phyloP scores from a whole-genome alignment of 2,888 invertebrate species.

The Chrysina gloriosa region DNA sequence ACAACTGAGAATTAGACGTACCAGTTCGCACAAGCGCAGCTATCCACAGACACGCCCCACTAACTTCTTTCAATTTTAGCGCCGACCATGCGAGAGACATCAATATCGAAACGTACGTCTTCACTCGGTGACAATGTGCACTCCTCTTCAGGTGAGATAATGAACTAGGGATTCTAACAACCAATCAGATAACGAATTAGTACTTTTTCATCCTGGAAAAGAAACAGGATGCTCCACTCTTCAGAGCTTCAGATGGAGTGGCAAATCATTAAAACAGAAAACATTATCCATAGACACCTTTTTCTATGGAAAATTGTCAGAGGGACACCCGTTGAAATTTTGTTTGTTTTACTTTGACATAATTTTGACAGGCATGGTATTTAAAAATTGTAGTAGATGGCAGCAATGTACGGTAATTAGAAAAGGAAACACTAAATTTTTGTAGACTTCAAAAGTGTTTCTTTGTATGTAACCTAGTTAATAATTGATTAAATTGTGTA shows the following conservation, averaged over 20 bases:
- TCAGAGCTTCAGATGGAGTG: conserved; percentile 32
- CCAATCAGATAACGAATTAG: conserved; percentile 36
- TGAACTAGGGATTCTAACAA: conserved; percentile 38
- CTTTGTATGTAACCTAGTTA: too few species aligned
- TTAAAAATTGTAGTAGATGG: conserved; percentile 25
- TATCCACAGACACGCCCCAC: conserved; percentile 27
- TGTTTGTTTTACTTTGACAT: conserved; percentile 31
- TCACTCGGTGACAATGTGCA: conserved; percentile 19
- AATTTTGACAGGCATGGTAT: conserved; percentile 31
- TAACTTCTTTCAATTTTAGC: conserved; percentile 12
- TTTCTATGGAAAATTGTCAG: conserved; percentile 17
- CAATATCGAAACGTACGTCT: conserved; percentile 29
- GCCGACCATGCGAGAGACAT: not conserved
- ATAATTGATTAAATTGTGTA: too few species aligned
- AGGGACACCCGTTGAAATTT: conserved; percentile 17
- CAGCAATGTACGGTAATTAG: conserved; percentile 28
- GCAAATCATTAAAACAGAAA: conserved; percentile 24
- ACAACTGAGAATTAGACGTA: conserved; percentile 52
- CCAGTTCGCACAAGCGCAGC: conserved; percentile 39
- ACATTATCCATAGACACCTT: conserved; percentile 22
- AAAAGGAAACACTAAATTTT: too few species aligned
- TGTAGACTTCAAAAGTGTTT: not conserved
- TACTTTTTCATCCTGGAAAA: conserved; percentile 32
- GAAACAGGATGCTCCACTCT: conserved; percentile 31
- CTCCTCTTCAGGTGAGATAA: conserved; percentile 41